Evolutionary conservation across 2,888 invertebrate genomes (phyloP).

Genomic region (Archaeoteleia sp.): DNA sequence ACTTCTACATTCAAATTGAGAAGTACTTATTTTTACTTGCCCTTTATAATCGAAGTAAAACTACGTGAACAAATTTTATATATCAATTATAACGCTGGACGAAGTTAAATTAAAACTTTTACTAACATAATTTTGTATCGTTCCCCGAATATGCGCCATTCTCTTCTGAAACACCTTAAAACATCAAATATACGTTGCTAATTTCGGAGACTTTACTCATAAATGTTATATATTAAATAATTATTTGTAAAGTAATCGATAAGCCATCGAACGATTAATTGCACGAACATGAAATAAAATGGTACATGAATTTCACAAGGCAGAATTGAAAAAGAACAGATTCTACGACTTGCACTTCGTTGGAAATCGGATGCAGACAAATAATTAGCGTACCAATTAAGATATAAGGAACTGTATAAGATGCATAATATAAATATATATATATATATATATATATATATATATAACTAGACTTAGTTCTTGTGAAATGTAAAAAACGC

Average conservation of each 20-base stretch:
- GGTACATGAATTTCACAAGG: not conserved
- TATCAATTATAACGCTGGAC: too few relatives aligned
- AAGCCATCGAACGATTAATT: constrained; percentile 18
- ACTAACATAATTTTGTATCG: too few relatives aligned
- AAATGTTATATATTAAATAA: too few relatives aligned
- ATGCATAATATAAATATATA: constrained; percentile 27
- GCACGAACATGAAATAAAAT: not conserved
- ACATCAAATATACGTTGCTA: too few relatives aligned
- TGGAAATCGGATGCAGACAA: constrained; percentile 70
- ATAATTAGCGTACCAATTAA: constrained; percentile 70
- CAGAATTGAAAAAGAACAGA: constrained; percentile 8
- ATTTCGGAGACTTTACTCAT: too few relatives aligned
- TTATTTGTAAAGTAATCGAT: constrained; percentile 5
- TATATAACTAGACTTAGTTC: constrained; percentile 18
- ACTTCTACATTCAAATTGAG: too few relatives aligned
- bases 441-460: too few relatives aligned
- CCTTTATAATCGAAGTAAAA: too few relatives aligned
- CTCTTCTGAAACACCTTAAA: too few relatives aligned
- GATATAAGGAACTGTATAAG: constrained; percentile 35
- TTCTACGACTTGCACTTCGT: constrained; percentile 14
- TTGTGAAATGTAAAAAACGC: constrained; percentile 33
- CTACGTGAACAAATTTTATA: too few relatives aligned
- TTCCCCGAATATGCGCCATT: not conserved
- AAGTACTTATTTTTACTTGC: too few relatives aligned
- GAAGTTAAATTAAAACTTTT: too few relatives aligned